These are phyloP conservation scores for Mallotus villosus DNA, from an alignment of 2,797 vertebrate genomes.

Conservation along the genomic window DNA sequence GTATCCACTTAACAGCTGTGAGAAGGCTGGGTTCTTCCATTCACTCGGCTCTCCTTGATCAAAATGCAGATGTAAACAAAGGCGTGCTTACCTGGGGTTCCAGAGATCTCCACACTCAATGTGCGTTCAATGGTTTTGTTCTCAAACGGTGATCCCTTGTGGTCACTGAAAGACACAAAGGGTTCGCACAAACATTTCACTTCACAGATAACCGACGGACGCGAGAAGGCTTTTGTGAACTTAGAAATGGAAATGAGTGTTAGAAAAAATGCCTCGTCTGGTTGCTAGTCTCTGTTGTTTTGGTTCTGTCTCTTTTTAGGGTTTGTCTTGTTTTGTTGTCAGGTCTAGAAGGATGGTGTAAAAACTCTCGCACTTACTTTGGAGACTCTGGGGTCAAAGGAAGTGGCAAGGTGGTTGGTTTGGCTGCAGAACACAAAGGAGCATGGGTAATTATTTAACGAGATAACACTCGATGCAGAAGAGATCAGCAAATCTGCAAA, in stretches of 20 bases:
- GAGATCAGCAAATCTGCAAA: constrained; percentile 77
- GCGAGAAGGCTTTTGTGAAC: constrained; percentile 74
- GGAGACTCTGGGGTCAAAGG: constrained; percentile 99
- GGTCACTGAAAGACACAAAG: constrained; percentile 96
- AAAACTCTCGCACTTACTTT: constrained; percentile 99
- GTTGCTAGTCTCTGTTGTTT: constrained; percentile 49
- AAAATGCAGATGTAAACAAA: neutral
- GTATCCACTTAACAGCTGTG: constrained; percentile 6
- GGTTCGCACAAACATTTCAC: constrained; percentile 30
- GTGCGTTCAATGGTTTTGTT: constrained; percentile 99
- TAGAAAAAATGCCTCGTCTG: constrained; percentile 76
- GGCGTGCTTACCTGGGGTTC: constrained; percentile 93
- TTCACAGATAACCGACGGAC: constrained; percentile 62
- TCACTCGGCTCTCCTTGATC: neutral
- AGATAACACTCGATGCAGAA: constrained; percentile 71
- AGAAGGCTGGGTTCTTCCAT: neutral
- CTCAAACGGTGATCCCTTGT: constrained; percentile 99
- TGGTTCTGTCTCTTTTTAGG: constrained; percentile 20
- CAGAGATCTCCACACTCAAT: constrained; percentile 99
- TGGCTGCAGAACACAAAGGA: constrained; percentile 91
- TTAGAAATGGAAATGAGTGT: constrained; percentile 80
- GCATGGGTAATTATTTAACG: constrained; percentile 85
- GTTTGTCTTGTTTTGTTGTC: constrained; percentile 45
- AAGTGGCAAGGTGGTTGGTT: constrained; percentile 99
- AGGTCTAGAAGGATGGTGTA: constrained; percentile 82